Conservation (phyloP, 2,888 invertebrate species). For the Cephus runcator region DNA sequence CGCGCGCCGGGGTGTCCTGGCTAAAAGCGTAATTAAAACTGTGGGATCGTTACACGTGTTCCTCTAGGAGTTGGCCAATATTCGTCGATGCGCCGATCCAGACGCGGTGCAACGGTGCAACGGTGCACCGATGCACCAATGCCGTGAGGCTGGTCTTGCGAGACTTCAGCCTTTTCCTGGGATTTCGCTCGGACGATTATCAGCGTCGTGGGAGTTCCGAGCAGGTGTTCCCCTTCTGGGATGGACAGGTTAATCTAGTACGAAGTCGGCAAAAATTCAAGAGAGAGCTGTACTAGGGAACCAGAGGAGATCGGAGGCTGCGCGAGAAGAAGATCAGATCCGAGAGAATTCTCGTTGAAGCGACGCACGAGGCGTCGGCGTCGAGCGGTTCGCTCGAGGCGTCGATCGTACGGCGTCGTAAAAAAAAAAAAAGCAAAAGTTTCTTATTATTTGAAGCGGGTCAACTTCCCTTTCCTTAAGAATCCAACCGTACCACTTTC, state of each 20-base stretch:
- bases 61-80: background rate
- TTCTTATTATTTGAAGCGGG: conserved; percentile 5
- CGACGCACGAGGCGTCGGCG: too few species aligned
- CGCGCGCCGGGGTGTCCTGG: conserved; percentile 12
- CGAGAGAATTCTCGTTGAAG: too few species aligned
- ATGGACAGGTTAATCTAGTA: background rate
- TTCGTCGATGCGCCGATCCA: background rate
- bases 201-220: conserved; percentile 1
- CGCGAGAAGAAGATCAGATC: too few species aligned
- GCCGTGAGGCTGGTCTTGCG: background rate
- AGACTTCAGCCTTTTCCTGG: background rate
- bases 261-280: too few species aligned
- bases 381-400: too few species aligned
- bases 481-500: conserved; percentile 12
- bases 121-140: background rate
- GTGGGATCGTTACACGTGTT: conserved; percentile 42
- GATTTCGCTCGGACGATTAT: background rate
- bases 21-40: conserved; percentile 42
- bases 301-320: too few species aligned
- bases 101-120: background rate
- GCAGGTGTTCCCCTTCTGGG: conserved; percentile 1
- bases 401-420: background rate
- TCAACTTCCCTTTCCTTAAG: conserved; percentile 15
- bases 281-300: too few species aligned
- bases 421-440: background rate